Evolutionary conservation across 2,797 vertebrate genomes (phyloP).

Genomic region (Hippopotamyrus pictus): DNA sequence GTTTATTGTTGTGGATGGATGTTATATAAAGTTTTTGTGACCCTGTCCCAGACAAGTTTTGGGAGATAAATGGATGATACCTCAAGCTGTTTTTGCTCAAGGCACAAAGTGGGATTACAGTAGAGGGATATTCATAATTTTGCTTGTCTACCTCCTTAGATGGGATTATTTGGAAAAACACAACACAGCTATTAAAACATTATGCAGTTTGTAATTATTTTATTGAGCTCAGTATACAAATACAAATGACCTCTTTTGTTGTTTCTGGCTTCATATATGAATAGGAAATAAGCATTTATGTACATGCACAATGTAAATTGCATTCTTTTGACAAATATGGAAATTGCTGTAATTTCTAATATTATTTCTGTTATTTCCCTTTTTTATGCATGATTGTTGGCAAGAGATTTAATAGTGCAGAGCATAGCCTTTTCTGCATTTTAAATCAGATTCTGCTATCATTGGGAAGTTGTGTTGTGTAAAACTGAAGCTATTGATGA

Average conservation of each 20-base stretch:
- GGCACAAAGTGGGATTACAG: background rate
- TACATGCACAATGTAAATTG: slow-evolving; percentile 50
- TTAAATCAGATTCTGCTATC: slow-evolving; percentile 37
- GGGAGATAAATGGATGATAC: background rate
- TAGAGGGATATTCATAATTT: background rate
- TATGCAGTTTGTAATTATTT: slow-evolving; percentile 14
- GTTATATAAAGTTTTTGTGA: background rate
- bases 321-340: background rate
- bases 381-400: background rate
- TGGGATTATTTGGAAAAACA: background rate
- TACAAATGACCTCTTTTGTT: slow-evolving; percentile 9
- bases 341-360: background rate
- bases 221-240: slow-evolving; percentile 23
- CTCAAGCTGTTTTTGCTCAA: background rate
- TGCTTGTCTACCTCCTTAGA: background rate
- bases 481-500: background rate
- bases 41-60: background rate
- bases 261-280: slow-evolving; percentile 35
- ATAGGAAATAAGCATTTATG: slow-evolving; percentile 53
- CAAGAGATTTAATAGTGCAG: slow-evolving; percentile 22
- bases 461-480: slow-evolving; percentile 36
- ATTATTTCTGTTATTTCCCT: background rate
- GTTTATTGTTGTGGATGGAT: background rate
- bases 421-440: slow-evolving; percentile 40
- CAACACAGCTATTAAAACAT: background rate